Percentiles rank a stretch among this genome's conserved stretches.
Conservation (phyloP, 2,888 invertebrate genomes). For the Heliconius cydno region DNA sequence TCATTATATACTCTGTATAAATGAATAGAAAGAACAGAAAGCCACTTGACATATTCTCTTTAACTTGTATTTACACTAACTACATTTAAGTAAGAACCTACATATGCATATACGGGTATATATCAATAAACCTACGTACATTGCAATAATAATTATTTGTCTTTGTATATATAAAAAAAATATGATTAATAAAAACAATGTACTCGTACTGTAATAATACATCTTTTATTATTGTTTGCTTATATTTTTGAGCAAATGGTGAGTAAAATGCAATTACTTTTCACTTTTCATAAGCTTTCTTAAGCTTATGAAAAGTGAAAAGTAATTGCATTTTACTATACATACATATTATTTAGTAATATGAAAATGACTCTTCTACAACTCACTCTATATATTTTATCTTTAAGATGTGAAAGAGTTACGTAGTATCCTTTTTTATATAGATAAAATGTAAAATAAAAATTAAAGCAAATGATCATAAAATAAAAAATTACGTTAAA, state of each 20-base stretch:
- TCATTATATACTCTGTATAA: constrained; percentile 5
- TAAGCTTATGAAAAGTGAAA: too few species aligned
- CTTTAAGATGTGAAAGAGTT: neutral
- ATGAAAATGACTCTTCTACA: too few species aligned
- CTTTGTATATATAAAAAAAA: neutral
- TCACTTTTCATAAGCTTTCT: too few species aligned
- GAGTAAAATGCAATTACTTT: neutral
- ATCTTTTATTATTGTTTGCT: neutral
- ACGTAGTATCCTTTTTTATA: too few species aligned
- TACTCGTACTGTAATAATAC: neutral
- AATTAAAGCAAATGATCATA: neutral
- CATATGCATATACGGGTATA: neutral
- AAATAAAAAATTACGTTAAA: constrained; percentile 14
- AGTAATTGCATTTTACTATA: too few species aligned
- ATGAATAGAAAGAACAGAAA: constrained; percentile 4
- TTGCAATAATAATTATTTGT: neutral
- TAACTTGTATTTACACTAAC: constrained; percentile 4
- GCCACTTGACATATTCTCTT: constrained; percentile 21
- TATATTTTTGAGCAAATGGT: neutral
- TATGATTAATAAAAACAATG: too few species aligned
- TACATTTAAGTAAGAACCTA: neutral
- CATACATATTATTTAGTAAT: too few species aligned
- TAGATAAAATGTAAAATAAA: too few species aligned
- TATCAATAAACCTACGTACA: neutral
- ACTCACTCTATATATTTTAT: too few species aligned